Evolutionary conservation across 2,888 invertebrate species (phyloP), one percentile per base, ranked within the genome.

Genomic region (Agrochola macilenta): DNA sequence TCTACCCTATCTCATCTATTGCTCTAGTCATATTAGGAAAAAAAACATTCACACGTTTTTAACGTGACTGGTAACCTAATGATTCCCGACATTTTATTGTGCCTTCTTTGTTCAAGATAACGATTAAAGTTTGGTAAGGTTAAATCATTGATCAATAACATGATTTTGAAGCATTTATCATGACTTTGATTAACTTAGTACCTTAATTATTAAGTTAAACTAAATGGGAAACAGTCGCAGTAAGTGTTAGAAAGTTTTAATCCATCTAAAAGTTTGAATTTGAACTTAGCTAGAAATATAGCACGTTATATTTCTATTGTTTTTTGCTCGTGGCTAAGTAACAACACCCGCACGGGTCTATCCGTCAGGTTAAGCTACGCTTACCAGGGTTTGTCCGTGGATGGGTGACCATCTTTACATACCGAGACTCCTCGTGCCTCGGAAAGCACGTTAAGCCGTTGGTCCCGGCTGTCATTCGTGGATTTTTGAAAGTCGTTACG

Each of bases 41-140:
- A 81, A 46, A 81, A 81, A 76, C 61, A 68, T 83, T 88, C 81
- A 84, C 87, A 89, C 83, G 81, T 86, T 87, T 89, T 88, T 78
- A 70, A 57, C 26, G 4, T 46, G 9, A 30, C 14, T 72, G 35
- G 64, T 68, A 72, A 60, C 30, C 5, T 14, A 23, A 61, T 20
- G n/a, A 64, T 71, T 64, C 1, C 71, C n/a, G 39, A 11, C 23
- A 46, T 35, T 60, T 69, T 83, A 54, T 58, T 46, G 20, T 54
- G 35, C 0, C 5, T 39, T 30, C 20, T 61, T 61, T 39, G 58
- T 54, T 30, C 1, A 39, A 12, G 35, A 39, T 30, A n/a, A 9
- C 5, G 76, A n/a, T 43, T 61, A 23, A 43, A 30, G n/a, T 49
- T 49, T 26, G 0, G 11, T 35, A 30, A 26, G 17, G 3, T 52